Evolutionary conservation across 1,140 invertebrate genomes (phyloP), one percentile per base, ranked within the genome.

Genomic region (Drosophila ohnishii): DNA sequence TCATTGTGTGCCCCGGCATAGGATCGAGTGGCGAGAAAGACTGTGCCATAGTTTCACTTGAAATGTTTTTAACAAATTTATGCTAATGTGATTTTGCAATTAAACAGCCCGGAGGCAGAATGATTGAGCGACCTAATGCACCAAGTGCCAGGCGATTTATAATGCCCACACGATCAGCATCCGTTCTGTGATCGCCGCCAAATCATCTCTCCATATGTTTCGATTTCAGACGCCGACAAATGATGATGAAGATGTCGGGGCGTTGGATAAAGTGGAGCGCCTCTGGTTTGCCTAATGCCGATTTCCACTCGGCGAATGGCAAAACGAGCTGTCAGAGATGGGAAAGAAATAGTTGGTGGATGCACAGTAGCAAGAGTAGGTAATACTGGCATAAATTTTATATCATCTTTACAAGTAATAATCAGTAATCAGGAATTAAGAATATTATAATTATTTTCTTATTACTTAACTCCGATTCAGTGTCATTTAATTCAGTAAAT

Each of bases 11-110:
- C 47, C 75, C 57, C n/a, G 30, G 30, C 47, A 11, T n/a, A 30
- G 44, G 30, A 70, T 50, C 28, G 35, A 39, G 34, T 25, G 32
- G 28, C 39, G 19, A 32, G 30, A 19, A 14, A 10, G 16, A 28
- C 74, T 44, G 42, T 66, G 75, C 57, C 60, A 88, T 70, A 79
- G 61, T 75, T 88, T 87, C 83, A 80, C 84, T 88, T 84, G 79
- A 88, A 86, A 86, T 87, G 83, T 82, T 86, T 86, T 79, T 86
- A 88, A 88, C 80, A 88, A 87, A 87, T 87, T 87, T 87, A 87
- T 87, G 84, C 84, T 87, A 87, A 87, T 87, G 84, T 84, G 84
- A 87, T 87, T 87, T 87, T 87, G 84, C 84, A 87, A 88, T 87
- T 87, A 87, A 88, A 76, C 40, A 78, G 35, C 51, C 30, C 50